Percentiles rank a stretch among this genome's conserved stretches.
These are phyloP conservation scores for Glomeris maerens DNA, from an alignment of 1,140 invertebrate genomes.

Conservation along the genomic window DNA sequence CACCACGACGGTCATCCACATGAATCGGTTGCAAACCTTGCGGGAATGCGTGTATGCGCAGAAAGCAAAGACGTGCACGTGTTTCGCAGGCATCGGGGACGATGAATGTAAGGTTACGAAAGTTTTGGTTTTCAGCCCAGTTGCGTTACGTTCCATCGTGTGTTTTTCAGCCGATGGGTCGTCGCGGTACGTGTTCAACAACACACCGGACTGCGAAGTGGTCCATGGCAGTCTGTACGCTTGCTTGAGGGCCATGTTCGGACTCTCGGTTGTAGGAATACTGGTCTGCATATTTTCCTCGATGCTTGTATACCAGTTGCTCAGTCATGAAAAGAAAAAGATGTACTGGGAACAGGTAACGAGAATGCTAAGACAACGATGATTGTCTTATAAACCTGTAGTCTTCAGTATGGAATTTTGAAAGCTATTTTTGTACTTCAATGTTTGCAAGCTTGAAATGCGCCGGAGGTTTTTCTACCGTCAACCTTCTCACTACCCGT, in stretches of 20 bases:
- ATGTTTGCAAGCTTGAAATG: slow-evolving; percentile 42
- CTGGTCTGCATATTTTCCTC: slow-evolving; percentile 78
- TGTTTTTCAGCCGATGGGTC: slow-evolving; percentile 19
- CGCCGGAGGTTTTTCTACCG: slow-evolving; percentile 54
- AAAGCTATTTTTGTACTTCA: too few relatives aligned
- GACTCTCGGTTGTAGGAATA: slow-evolving; percentile 71
- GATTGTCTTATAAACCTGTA: not conserved
- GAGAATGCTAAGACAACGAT: slow-evolving; percentile 1
- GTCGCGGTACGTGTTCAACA: slow-evolving; percentile 50
- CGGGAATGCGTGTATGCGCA: slow-evolving; percentile 72
- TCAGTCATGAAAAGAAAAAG: slow-evolving; percentile 75
- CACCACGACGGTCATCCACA: slow-evolving; percentile 82
- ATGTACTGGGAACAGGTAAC: slow-evolving; percentile 73
- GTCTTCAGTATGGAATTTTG: too few relatives aligned
- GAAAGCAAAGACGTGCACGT: slow-evolving; percentile 57
- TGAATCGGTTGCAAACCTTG: slow-evolving; percentile 73
- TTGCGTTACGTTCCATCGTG: too few relatives aligned
- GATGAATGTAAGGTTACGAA: slow-evolving; percentile 13
- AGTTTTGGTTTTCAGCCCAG: too few relatives aligned
- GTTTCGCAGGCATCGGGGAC: slow-evolving; percentile 31
- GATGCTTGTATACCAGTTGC: slow-evolving; percentile 75
- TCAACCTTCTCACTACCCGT: slow-evolving; percentile 15
- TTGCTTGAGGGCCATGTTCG: slow-evolving; percentile 71
- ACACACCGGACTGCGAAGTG: slow-evolving; percentile 67
- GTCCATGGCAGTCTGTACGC: slow-evolving; percentile 72